Evolutionary conservation across 1,140 invertebrate species (phyloP).

Genomic region (Harpegnathos saltator): DNA sequence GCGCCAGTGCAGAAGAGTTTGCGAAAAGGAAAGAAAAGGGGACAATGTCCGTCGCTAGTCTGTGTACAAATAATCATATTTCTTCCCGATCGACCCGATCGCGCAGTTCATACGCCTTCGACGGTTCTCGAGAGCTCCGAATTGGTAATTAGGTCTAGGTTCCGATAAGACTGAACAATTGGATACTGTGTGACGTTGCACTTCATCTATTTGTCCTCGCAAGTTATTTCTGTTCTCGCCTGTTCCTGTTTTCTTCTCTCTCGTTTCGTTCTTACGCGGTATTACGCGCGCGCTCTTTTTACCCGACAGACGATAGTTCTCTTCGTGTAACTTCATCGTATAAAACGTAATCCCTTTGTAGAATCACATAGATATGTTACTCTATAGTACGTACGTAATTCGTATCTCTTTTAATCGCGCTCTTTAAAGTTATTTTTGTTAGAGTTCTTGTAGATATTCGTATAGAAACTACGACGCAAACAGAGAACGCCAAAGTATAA

Average conservation of each 20-base stretch:
- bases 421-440: conserved; percentile 33
- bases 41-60: neutral
- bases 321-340: conserved; percentile 39
- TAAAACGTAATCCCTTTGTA: conserved; percentile 11
- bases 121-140: neutral
- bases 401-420: conserved; percentile 35
- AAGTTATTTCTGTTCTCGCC: neutral
- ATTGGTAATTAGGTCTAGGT: conserved; percentile 1
- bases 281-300: neutral
- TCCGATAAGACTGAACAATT: neutral
- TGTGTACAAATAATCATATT: neutral
- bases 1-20: no score
- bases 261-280: neutral
- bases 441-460: conserved; percentile 12
- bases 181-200: neutral
- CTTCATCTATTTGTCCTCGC: neutral
- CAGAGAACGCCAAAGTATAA: conserved; percentile 62
- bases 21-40: no score
- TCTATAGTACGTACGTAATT: conserved; percentile 2
- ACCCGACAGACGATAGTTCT: conserved; percentile 36
- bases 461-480: conserved; percentile 3
- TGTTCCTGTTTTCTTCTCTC: neutral
- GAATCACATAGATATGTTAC: conserved; percentile 22
- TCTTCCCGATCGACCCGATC: neutral
- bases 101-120: neutral